Conservation (phyloP, 2,888 invertebrate species). For the Lasioglossum pauxillum region DNA sequence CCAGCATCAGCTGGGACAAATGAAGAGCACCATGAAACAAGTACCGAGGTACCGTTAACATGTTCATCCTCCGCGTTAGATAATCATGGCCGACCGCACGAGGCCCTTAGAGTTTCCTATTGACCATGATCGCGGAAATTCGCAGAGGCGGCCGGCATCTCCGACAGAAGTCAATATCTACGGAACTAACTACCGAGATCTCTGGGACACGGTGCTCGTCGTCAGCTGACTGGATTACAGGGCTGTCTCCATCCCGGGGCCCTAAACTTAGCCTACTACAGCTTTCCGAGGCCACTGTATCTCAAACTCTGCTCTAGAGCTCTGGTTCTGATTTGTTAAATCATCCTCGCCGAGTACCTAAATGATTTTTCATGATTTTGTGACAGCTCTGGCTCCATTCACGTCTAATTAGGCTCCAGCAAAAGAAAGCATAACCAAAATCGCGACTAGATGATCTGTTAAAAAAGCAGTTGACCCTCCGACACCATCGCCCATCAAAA, state of each 20-base stretch:
- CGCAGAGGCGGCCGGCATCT: constrained; percentile 57
- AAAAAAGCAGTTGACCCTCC: too few relatives aligned
- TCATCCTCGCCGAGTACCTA: too few relatives aligned
- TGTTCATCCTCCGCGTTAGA: not conserved
- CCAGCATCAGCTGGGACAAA: not conserved
- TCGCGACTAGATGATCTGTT: not conserved
- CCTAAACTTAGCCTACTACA: not conserved
- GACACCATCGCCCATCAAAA: not conserved
- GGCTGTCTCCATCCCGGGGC: not conserved
- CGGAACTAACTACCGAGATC: not conserved
- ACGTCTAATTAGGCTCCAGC: not conserved
- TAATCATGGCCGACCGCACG: not conserved
- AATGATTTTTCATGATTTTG: too few relatives aligned
- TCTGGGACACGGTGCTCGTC: not conserved
- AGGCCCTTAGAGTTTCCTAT: constrained; percentile 2
- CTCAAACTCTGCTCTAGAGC: not conserved
- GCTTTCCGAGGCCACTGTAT: not conserved
- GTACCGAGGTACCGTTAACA: not conserved
- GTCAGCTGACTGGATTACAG: not conserved
- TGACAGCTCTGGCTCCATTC: too few relatives aligned
- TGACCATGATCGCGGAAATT: constrained; percentile 53
- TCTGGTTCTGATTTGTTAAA: not conserved
- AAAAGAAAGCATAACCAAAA: not conserved
- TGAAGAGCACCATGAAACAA: not conserved
- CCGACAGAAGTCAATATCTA: constrained; percentile 65